Percentiles rank a stretch among this genome's conserved stretches.
Conservation (phyloP, 1,140 invertebrate species). For the Drosophila subpulchrella region DNA sequence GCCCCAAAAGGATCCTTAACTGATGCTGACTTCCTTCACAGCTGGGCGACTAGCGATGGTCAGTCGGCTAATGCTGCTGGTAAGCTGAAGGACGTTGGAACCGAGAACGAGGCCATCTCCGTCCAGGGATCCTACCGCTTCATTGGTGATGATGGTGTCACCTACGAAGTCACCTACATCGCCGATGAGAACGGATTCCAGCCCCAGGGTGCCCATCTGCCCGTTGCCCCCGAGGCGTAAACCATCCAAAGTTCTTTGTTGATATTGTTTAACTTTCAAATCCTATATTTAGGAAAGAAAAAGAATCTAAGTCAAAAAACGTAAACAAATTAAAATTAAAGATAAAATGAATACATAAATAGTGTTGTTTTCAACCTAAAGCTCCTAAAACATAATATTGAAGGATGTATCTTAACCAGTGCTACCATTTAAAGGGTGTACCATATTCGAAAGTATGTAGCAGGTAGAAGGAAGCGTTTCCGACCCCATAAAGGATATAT, state of each 20-base stretch:
- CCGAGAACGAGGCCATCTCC: conserved; percentile 79
- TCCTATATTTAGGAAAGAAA: too few species aligned
- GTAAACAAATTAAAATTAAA: conserved; percentile 7
- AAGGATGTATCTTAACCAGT: too few species aligned
- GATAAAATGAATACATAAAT: conserved; percentile 7
- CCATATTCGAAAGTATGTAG: too few species aligned
- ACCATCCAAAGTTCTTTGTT: conserved; percentile 27
- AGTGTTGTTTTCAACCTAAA: too few species aligned
- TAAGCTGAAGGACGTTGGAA: conserved; percentile 43
- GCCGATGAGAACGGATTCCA: conserved; percentile 88
- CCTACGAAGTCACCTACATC: conserved; percentile 51
- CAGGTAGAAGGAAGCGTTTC: too few species aligned
- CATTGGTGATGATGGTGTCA: conserved; percentile 63
- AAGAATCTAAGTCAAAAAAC: neutral
- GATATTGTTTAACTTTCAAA: neutral
- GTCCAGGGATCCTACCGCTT: conserved; percentile 87
- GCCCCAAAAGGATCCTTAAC: neutral
- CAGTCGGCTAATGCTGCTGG: conserved; percentile 13
- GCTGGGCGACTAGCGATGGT: conserved; percentile 56
- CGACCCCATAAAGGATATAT: too few species aligned
- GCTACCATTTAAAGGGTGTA: too few species aligned
- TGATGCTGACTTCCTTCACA: conserved; percentile 2
- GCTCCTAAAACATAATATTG: too few species aligned
- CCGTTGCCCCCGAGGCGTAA: conserved; percentile 80
- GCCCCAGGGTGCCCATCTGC: conserved; percentile 87